Base-by-base conservation (phyloP, 2,113 vertebrate genomes). In the Elephantulus edwardii region DNA sequence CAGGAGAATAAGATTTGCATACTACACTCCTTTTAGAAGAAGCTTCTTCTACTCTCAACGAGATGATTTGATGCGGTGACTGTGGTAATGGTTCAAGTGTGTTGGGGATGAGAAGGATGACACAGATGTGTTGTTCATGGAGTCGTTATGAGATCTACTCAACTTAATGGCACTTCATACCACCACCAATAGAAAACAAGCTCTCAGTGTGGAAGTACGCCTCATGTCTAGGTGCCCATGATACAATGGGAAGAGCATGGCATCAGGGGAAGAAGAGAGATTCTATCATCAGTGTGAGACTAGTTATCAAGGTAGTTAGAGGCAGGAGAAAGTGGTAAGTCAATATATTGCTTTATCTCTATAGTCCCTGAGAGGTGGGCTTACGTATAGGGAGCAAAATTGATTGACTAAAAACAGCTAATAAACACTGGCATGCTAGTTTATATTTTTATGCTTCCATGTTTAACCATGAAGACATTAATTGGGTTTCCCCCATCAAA, bases 361-460 rank as follows among this genome's bases (percentile, higher is more conserved):
- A 16, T 24, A 24, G 38, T 75, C 22, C 38, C 40, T 26, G 50
- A 74, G 64, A 62, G 11, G 60, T 17, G n/a, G 11, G 52, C 26
- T 77, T 81, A 85, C 20, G 68, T 50, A 79, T 33, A 88, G 20
- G 44, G 9, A 77, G 28, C 24, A 46, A 88, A 85, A 66, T 77
- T 66, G 20, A 77, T 77, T 72, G 22, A 10, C 30, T 92, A 84
- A 89, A 72, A 88, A 66, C 72, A 85, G 35, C n/a, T 58, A 92
- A 79, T 75, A 40, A 87, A 56, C 24, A 52, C 24, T 17, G 52
- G 60, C 28, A 81, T 85, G 13, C 22, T 85, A 35, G 35, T 64
- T 93, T 81, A 83, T 6, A 17, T 84, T 46, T 64, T 60, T 50
- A 28, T 56, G 44, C 68, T 84, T 87, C 26, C 24, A 5, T 74